Evolutionary conservation across 2,888 invertebrate genomes (phyloP).

Genomic region (Nomada lathburiana): DNA sequence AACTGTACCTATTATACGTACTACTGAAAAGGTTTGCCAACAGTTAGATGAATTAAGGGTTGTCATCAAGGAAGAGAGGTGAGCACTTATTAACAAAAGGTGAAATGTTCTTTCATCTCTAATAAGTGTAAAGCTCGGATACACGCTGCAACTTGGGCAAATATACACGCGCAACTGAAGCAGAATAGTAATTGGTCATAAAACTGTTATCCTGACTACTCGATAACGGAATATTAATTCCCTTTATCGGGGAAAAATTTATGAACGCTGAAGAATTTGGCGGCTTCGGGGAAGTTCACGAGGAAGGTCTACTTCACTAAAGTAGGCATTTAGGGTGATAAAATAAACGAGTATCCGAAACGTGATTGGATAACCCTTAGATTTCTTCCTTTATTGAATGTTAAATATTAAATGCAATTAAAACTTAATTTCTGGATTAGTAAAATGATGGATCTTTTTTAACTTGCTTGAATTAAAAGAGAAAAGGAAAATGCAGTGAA

Average conservation of each 20-base stretch:
- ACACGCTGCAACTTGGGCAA: neutral
- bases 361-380: neutral
- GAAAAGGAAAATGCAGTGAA: too few relatives aligned
- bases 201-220: neutral
- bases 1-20: neutral
- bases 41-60: conserved; percentile 18
- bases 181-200: conserved; percentile 11
- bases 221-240: neutral
- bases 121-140: conserved; percentile 1
- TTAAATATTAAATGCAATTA: too few relatives aligned
- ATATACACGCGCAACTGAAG: neutral
- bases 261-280: neutral
- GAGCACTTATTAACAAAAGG: conserved; percentile 14
- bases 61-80: conserved; percentile 9
- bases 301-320: neutral
- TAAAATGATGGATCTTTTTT: too few relatives aligned
- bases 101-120: conserved; percentile 8
- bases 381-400: too few relatives aligned
- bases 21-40: neutral
- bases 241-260: neutral
- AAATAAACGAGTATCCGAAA: neutral
- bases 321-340: neutral
- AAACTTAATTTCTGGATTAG: too few relatives aligned
- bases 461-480: too few relatives aligned
- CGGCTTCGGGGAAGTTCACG: neutral